Base-by-base conservation (phyloP, 2,797 vertebrate species). In the Catharus ustulatus region DNA sequence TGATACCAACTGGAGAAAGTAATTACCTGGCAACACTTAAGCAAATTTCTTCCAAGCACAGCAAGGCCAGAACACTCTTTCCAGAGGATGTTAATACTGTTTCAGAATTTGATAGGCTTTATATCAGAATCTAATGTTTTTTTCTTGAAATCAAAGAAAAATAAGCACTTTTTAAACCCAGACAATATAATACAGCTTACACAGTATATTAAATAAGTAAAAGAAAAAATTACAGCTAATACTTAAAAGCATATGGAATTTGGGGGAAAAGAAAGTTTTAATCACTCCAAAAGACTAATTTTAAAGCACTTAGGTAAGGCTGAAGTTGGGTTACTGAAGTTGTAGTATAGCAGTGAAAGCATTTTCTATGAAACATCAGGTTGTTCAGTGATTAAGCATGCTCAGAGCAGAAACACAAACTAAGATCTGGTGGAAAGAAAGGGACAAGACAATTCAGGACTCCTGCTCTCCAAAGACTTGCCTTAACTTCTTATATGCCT, bases 21-120 rank as follows among this genome's bases (percentile, higher is more conserved):
- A 94, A 96, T 95, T 92, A 87, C 82, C 82, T 96, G 94, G 93
- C 95, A 94, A 80, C 2, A 23, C 58, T 87, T 77, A 72, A 80
- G 69, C 43, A 85, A 77, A 74, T 89, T 91, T 27, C 14, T 93
- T 96, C 94, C 91, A 96, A 96, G 78, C 27, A 52, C 21, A 63
- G 29, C 11, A 84, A 79, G 69, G 17, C 63, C 64, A 81, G 40
- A 78, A 13, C 38, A 32, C 14, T 66, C 45, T 82, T 80, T 92
- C 61, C 23, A 63, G 67, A 73, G 12, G 5, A 62, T 59, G 26
- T 32, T 89, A 73, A 61, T 6, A 5, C 15, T 59, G 34, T 55
- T 76, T 71, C 63, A 87, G n/a, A 82, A 63, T 29, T 63, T 49
- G 45, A 67, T 32, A 79, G 22, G 12, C 38, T 74, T 80, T 74